Percentiles rank a stretch among this genome's conserved stretches.
phyloP scores from a whole-genome alignment of 1,140 invertebrate species.

The Stratiolaelaps scimitus region DNA sequence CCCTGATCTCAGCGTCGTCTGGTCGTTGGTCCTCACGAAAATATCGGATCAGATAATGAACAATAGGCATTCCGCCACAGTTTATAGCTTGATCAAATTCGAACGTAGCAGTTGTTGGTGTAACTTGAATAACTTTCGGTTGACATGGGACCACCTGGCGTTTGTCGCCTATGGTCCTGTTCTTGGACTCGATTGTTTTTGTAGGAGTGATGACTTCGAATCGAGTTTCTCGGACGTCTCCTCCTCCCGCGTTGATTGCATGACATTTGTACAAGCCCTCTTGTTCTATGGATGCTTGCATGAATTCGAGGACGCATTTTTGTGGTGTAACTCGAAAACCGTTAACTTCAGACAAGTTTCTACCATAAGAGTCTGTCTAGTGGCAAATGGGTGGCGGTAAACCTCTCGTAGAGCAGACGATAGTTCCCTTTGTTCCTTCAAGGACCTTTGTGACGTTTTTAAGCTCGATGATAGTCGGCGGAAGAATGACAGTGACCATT shows the following conservation, averaged over 20 bases:
- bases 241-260: neutral
- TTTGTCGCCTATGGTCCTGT: neutral
- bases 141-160: neutral
- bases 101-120: neutral
- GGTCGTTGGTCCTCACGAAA: neutral
- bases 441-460: neutral
- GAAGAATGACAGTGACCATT: neutral
- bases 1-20: neutral
- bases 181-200: neutral
- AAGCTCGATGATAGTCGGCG: constrained; percentile 6
- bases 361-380: neutral
- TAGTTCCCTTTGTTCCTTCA: neutral
- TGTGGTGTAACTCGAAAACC: neutral
- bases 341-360: neutral
- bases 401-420: neutral
- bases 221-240: neutral
- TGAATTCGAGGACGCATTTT: neutral
- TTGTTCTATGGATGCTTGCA: neutral
- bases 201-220: neutral
- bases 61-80: neutral
- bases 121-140: neutral
- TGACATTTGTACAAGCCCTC: neutral
- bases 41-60: neutral
- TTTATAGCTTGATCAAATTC: neutral
- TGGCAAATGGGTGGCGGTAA: neutral